Evolutionary conservation across 2,888 invertebrate species (phyloP), one percentile per base, ranked within the genome.

Genomic region (Ectropis crepuscularia): DNA sequence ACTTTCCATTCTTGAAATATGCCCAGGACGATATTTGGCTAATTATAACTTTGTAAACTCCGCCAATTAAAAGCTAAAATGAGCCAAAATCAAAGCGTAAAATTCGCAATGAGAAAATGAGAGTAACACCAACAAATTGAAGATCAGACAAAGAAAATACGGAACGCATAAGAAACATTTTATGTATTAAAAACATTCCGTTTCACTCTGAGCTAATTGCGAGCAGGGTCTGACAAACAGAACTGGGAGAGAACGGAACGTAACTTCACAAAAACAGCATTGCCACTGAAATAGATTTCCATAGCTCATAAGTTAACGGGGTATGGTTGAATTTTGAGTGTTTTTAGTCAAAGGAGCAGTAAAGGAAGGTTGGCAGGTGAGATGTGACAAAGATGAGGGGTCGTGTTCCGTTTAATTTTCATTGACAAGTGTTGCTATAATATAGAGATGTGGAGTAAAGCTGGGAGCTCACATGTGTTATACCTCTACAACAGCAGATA

Each of bases 381-480:
- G 73, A 81, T 79, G 84, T 81, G 83, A 87, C 84, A 85, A 81
- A 86, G 85, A 86, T 83, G 82, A 84, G 81, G 81, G 83, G 85
- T 69, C 78, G 77, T 70, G 79, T 81, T 81, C 77, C 79, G 83
- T 87, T 88, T 86, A 86, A 88, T 88, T 88, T 85, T 82, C 87
- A 87, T 86, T 86, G 87, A 84, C 82, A 81, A 85, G 80, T 79
- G 81, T 80, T 70, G 78, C 65, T 12, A n/a, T 28, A 9, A 10
- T 47, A 10, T 38, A 39, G 51, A 12, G 41, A 51, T 51, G 51
- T 41, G 5, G 6, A 51, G 9, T n/a, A n/a, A 51, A 6, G 51
- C 51, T 6, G 28, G n/a, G 41, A 41, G 11, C 51, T 51, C 39
- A 51, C 10, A n/a, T 8, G 38, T 28, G 45, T 41, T 57, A 48